Base-by-base conservation (phyloP, 2,797 vertebrate genomes). In the Mus minutoides region DNA sequence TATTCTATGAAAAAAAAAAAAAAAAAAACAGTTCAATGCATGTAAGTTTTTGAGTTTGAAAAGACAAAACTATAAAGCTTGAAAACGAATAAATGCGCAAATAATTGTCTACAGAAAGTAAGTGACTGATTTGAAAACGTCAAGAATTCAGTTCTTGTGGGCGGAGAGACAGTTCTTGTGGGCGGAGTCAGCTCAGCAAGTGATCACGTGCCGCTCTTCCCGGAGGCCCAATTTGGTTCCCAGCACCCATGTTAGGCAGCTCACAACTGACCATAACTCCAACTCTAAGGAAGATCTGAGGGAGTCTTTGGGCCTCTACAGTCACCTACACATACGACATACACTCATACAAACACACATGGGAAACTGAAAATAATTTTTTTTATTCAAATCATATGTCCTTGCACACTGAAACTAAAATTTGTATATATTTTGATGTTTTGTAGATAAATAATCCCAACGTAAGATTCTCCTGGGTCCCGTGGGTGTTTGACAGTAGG, bases 61-160 rank as follows among this genome's bases (percentile, higher is more conserved):
- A 94, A 54, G 34, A 58, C 31, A 91, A 94, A 97, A 91, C 12
- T 10, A 3, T 16, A 90, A 89, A 89, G 83, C 34, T 86, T 67
- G 40, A 94, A 97, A 88, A 85, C 85, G 71, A 67, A 79, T 60
- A 49, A 49, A 78, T 22, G 4, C 34, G 43, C 73, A 94, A 73
- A 49, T 49, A 76, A 79, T 80, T 82, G 11, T 73, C 29, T 43
- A 80, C 43, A 77, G 80, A 69, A 86, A 19, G 8, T 89, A 82
- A 78, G 34, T 64, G 24, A 76, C 43, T 58, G 82, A 69, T 54
- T 88, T 90, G 31, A 88, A 34, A 85, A 69, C 49, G 71, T 21
- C 5, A 31, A 34, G 71, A 80, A 46, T 54, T 93, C 31, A 21
- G 17, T 93, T 73, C 46, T 77, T 78, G 6, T 62, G 56, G 5